Base-by-base conservation (phyloP, 2,888 invertebrate genomes). In the Cantharis nigra region DNA sequence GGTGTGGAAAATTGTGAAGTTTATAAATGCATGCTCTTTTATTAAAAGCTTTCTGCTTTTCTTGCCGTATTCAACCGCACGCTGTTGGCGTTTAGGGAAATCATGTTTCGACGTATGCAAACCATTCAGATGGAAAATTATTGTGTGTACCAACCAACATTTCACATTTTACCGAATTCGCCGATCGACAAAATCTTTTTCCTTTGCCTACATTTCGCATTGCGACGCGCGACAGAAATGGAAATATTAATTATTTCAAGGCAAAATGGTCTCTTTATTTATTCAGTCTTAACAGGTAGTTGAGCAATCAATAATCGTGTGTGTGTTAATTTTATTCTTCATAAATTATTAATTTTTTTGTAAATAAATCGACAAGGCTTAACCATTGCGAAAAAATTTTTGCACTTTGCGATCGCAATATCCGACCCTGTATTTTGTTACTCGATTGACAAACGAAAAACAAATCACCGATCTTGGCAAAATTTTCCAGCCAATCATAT, bases 21-120 rank as follows among this genome's bases (percentile, higher is more conserved):
- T 71, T 71, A 71, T 71, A 71, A 71, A 71, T 71, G 71, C 71
- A 71, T 28, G 23, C 63, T 71, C 63, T 71, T 18, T 63, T 71
- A 71, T 64, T 71, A 71, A 64, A 63, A 71, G 64, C 63, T 33
- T 23, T 26, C 10, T 63, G 26, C 23, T 71, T 14, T 64, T 63
- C 18, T 16, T 14, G 70, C 14, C n/a, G 7, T 64, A 30, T 28
- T 14, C 14, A 64, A 63, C 30, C 71, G 23, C 71, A 14, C 64
- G 28, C n/a, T n/a, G 30, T 64, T 64, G 71, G 28, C 30, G 33
- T 71, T 71, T 71, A 63, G 71, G 71, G 71, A 71, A 71, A 71
- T 64, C 71, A 28, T 71, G 63, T 71, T 63, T 30, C 30, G 71
- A 71, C 71, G 71, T 64, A 63, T 71, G 71, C 71, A 71, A 71